Evolutionary conservation across 2,797 vertebrate species (phyloP).

Genomic region (Eremophila alpestris): DNA sequence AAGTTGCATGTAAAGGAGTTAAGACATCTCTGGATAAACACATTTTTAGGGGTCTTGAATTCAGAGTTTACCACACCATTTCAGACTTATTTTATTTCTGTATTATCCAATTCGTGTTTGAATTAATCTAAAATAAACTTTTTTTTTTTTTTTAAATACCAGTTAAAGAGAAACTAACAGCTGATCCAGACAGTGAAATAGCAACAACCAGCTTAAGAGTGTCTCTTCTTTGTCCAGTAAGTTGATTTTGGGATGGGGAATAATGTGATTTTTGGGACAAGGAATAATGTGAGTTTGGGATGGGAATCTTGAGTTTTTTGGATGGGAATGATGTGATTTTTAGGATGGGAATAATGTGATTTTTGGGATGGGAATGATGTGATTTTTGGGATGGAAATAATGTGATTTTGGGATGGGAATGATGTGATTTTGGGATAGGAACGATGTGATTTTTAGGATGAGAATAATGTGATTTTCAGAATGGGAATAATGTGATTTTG

Average conservation of each 20-base stretch:
- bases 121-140: conserved; percentile 12
- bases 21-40: neutral
- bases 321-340: no score
- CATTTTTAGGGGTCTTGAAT: neutral
- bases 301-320: neutral
- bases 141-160: conserved; percentile 44
- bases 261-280: neutral
- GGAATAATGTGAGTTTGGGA: neutral
- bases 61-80: neutral
- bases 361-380: neutral
- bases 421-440: neutral
- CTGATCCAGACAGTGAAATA: conserved; percentile 98
- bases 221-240: conserved; percentile 96
- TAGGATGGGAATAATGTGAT: no score
- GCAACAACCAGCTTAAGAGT: conserved; percentile 97
- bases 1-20: neutral
- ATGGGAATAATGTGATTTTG: neutral
- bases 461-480: no score
- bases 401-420: no score
- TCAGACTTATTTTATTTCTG: conserved; percentile 28
- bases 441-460: neutral
- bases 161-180: conserved; percentile 98
- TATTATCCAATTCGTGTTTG: neutral
- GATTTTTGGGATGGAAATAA: no score
- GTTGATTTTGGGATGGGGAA: conserved; percentile 2